Evolutionary conservation across 1,140 invertebrate genomes (phyloP).

Genomic region (Zeugodacus cucurbitae): DNA sequence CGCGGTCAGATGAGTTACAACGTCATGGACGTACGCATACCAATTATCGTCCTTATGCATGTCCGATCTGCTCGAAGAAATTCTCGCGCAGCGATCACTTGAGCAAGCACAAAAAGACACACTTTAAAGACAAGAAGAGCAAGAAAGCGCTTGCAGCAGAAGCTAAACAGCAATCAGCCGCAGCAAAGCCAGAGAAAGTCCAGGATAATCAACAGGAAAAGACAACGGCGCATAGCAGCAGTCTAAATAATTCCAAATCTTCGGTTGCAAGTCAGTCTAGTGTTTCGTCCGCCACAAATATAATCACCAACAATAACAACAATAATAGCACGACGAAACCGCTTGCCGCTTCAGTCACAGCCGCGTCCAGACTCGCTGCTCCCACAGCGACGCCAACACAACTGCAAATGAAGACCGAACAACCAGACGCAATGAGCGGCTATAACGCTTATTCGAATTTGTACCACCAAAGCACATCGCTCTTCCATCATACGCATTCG

Average conservation of each 20-base stretch:
- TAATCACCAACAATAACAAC: neutral
- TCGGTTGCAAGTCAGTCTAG: neutral
- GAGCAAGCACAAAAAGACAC: conserved; percentile 85
- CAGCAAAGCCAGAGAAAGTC: conserved; percentile 54
- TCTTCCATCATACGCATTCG: conserved; percentile 43
- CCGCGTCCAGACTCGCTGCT: neutral
- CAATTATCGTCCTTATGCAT: conserved; percentile 84
- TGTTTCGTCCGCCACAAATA: neutral
- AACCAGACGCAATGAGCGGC: conserved; percentile 48
- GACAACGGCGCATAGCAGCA: neutral
- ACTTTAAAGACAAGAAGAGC: conserved; percentile 68
- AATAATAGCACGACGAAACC: neutral
- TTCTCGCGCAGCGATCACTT: conserved; percentile 89
- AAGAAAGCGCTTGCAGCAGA: conserved; percentile 59
- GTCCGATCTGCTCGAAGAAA: conserved; percentile 78
- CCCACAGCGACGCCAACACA: neutral
- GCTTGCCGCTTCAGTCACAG: neutral
- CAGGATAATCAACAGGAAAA: conserved; percentile 7
- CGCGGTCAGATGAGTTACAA: conserved; percentile 88
- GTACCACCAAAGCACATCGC: conserved; percentile 52
- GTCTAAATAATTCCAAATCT: neutral
- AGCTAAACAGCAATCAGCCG: conserved; percentile 53
- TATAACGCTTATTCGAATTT: conserved; percentile 58
- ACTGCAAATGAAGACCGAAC: conserved; percentile 58
- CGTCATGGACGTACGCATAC: conserved; percentile 85